Percentiles rank a stretch among this genome's conserved stretches.
phyloP scores from a whole-genome alignment of 2,113 vertebrate genomes.

The Oriolus oriolus region DNA sequence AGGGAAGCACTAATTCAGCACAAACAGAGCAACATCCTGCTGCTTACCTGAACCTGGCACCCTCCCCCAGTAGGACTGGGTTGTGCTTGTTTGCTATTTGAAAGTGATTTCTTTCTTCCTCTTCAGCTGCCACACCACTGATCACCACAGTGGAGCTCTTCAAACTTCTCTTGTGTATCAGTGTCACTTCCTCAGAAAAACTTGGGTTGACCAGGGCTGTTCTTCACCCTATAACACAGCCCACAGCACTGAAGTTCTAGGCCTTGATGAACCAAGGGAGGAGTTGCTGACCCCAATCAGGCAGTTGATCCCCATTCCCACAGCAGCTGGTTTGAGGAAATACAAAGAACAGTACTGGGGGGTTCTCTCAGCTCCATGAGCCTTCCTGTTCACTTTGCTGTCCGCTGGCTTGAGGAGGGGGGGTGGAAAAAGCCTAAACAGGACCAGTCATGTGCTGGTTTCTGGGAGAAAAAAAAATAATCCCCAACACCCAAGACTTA shows the following conservation, averaged over 20 bases:
- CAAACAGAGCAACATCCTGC: neutral
- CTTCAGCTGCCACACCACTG: neutral
- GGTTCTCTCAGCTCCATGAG: rapidly evolving
- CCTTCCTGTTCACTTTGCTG: neutral
- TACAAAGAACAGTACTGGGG: neutral
- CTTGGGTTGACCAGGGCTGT: neutral
- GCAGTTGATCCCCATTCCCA: neutral
- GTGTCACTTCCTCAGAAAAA: neutral
- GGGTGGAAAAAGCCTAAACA: too few relatives aligned
- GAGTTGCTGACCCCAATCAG: rapidly evolving
- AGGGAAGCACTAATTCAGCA: neutral
- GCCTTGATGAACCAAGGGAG: neutral
- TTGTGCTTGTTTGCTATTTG: neutral
- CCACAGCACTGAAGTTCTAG: neutral
- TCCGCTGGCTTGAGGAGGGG: neutral
- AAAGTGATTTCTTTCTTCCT: neutral
- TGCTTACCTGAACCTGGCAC: neutral
- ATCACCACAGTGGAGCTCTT: neutral
- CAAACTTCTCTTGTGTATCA: neutral
- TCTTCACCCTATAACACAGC: neutral
- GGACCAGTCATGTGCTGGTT: neutral
- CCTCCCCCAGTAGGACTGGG: too few relatives aligned
- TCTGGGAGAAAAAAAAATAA: neutral
- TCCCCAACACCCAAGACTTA: neutral
- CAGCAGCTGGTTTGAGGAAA: neutral